phyloP scores from a whole-genome alignment of 2,113 vertebrate species.

The Phaetusa simplex region DNA sequence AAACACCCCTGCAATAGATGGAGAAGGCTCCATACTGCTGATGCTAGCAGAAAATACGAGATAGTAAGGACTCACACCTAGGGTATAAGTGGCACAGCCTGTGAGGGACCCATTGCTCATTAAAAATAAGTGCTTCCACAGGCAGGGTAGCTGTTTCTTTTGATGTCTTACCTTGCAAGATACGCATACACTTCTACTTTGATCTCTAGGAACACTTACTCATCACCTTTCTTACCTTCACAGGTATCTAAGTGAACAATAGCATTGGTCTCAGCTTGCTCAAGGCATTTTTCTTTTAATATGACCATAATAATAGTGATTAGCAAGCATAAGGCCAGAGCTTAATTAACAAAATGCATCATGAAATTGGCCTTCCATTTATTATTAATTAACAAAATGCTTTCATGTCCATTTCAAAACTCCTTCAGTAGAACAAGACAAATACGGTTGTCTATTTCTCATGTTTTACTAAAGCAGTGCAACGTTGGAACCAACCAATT shows the following conservation, averaged over 20 bases:
- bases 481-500: background rate
- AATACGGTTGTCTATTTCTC: background rate
- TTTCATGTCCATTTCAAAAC: background rate
- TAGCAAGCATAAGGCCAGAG: background rate
- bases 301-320: background rate
- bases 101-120: background rate
- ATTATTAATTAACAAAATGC: background rate
- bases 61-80: background rate
- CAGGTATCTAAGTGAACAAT: background rate
- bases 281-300: background rate
- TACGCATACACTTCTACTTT: background rate
- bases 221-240: background rate
- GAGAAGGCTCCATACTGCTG: background rate
- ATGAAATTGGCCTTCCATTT: background rate
- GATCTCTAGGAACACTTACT: background rate
- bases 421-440: background rate
- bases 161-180: conserved; percentile 9
- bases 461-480: background rate
- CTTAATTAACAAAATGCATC: background rate
- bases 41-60: background rate
- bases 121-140: background rate
- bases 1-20: background rate
- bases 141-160: background rate
- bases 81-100: background rate
- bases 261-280: background rate